Evolutionary conservation across 1,140 invertebrate genomes (phyloP), one percentile per base, ranked within the genome.

Genomic region (Halesus radiatus): DNA sequence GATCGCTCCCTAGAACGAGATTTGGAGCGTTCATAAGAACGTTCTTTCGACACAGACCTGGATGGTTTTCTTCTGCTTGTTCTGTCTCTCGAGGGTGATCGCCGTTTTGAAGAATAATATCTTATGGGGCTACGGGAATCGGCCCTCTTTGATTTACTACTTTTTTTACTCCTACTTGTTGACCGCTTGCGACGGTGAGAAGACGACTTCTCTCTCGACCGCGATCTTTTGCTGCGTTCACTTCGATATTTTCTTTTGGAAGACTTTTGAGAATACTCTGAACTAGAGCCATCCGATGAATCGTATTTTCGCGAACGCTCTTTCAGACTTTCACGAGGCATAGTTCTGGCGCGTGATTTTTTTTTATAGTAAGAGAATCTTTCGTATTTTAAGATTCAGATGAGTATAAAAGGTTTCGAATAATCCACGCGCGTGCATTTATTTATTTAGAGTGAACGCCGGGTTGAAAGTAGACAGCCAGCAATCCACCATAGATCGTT

Each of bases 91-190:
- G 80, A 81, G 8, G 64, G 32, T 7, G 80, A 81, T 45, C 58
- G n/a, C 54, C 68, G 75, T 32, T 70, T 80, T 23, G 79, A 80
- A 45, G 50, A 58, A 29, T 80, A 80, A 54, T 81, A 78, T 81
- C 80, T 72, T 20, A 53, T 60, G 5, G 80, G 75, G 54, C 74
- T 81, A 50, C 75, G 64, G 5, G 80, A 81, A 64, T 23, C 56
- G 37, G 45, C 56, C n/a, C 72, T 74, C 16, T 29, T 73, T 10
- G 78, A 74, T 74, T 53, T 74, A 45, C 37, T 45, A 45, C 37
- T 45, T 74, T 66, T 79, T 54, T 79, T 79, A 56, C 70, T 64
- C 16, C 70, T 72, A 18, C 78, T 79, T 18, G 56, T 22, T 22
- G 78, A 79, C 10, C 78, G 68, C 32, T 70, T 70, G 22, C 56